Evolutionary conservation across 2,113 vertebrate genomes (phyloP), one percentile per base, ranked within the genome.

Genomic region (Notechis scutatus): DNA sequence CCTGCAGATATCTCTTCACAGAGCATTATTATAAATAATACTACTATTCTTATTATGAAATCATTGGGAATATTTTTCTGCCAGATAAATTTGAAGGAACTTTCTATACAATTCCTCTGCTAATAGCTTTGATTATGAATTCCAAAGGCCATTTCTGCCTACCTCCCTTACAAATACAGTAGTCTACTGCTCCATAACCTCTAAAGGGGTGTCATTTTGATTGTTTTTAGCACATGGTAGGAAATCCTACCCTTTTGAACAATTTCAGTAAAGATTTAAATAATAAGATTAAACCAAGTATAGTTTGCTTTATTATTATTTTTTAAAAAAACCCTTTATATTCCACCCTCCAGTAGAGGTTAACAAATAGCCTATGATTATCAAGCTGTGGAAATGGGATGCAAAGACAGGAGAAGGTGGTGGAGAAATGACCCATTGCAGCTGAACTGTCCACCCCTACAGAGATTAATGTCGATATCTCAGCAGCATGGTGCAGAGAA

Each of bases 291-390:
- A n/a, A 85, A 89, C 29, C 34, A 47, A 47, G 4, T 52, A n/a
- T 81, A 85, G 42, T 14, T 20, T 85, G 39, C 34, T 81, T 85
- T 81, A 57, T 47, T n/a, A n/a, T n/a, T n/a, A n/a, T n/a, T n/a
- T n/a, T 64, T 14, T 9, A 24, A 24, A n/a, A 52, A 92, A 47
- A 56, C 15, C 26, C 3, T 89, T 47, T 54, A 47, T 47, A 86
- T 52, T 85, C 69, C 45, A 90, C 69, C 88, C 42, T 90, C 88
- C 92, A 90, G 57, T 7, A n/a, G 55, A 85, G 54, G 69, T 61
- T 61, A 90, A 93, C 64, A 90, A 85, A 93, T 55, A 93, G 69
- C 69, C 64, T 52, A 23, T 90, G 74, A 93, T 93, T 85, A 92
- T 89, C 74, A 52, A 85, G 88, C 4, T 85, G 56, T 90, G 88